A percentile compares a stretch with the other conserved stretches of the same genome.
Evolutionary conservation across 2,797 vertebrate genomes (phyloP).

Genomic region (Leuciscus waleckii): DNA sequence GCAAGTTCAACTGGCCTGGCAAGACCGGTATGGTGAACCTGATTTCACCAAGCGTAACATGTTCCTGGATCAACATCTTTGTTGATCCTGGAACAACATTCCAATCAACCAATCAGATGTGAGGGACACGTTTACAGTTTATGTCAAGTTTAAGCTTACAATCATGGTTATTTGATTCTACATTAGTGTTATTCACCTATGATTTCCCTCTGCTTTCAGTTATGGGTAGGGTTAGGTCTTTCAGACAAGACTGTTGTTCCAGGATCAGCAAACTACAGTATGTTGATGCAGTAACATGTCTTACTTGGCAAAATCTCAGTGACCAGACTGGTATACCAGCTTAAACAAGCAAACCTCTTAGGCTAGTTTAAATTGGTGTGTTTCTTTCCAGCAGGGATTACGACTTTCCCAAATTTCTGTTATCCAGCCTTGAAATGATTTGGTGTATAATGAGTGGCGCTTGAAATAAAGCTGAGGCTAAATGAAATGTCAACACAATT

Average conservation of each 20-base stretch:
- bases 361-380: not conserved
- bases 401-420: not conserved
- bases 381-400: not conserved
- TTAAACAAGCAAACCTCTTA: not conserved
- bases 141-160: not conserved
- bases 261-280: not conserved
- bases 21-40: not conserved
- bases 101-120: not conserved
- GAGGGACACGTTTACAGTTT: not conserved
- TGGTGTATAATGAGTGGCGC: slow-evolving; percentile 2
- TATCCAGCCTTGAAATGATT: not conserved
- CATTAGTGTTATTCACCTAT: not conserved
- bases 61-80: not conserved
- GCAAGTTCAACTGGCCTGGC: not conserved
- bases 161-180: too few species aligned
- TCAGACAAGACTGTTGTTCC: not conserved
- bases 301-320: not conserved
- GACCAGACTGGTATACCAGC: not conserved
- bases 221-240: not conserved
- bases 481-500: slow-evolving; percentile 49
- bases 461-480: slow-evolving; percentile 32
- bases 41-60: not conserved
- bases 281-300: too few species aligned
- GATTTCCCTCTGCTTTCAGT: not conserved
- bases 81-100: not conserved